These are phyloP conservation scores for Sebastes kiyomatsui DNA, from an alignment of 2,797 vertebrate species.

Conservation along the genomic window DNA sequence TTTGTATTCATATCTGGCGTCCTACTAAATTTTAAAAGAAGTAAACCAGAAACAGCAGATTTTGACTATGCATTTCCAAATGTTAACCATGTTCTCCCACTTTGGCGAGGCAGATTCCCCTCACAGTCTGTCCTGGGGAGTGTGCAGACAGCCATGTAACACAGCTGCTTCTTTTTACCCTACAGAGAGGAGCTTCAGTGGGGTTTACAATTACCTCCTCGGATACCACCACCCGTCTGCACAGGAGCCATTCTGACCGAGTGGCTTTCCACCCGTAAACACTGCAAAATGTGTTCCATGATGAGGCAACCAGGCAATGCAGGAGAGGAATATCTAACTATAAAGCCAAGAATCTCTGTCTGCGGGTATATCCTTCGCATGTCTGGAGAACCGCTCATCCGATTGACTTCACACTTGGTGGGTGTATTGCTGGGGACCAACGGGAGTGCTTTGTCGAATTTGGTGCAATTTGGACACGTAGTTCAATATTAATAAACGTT, in stretches of 20 bases:
- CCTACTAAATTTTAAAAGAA: background rate
- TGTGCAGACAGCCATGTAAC: background rate
- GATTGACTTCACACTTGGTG: no score
- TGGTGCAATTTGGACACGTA: no score
- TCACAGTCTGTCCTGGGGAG: background rate
- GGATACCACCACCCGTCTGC: background rate
- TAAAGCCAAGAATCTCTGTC: no score
- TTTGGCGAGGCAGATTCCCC: background rate
- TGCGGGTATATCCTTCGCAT: no score
- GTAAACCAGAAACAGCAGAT: background rate
- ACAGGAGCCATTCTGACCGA: background rate
- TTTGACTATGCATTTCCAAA: background rate
- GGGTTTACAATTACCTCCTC: background rate
- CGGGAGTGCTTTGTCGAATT: fast-evolving
- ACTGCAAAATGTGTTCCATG: slow-evolving; percentile 16
- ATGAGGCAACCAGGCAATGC: slow-evolving; percentile 19
- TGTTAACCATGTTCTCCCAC: background rate
- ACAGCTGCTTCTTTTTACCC: slow-evolving; percentile 1
- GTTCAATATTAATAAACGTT: no score
- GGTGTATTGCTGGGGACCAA: no score
- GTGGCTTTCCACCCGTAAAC: slow-evolving; percentile 6
- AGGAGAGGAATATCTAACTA: slow-evolving; percentile 3
- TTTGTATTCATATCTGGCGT: slow-evolving; percentile 1
- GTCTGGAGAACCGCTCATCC: no score
- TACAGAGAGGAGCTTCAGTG: background rate